These are phyloP conservation scores for Neoitamus cyanurus DNA, from an alignment of 2,888 invertebrate species.

Conservation along the genomic window DNA sequence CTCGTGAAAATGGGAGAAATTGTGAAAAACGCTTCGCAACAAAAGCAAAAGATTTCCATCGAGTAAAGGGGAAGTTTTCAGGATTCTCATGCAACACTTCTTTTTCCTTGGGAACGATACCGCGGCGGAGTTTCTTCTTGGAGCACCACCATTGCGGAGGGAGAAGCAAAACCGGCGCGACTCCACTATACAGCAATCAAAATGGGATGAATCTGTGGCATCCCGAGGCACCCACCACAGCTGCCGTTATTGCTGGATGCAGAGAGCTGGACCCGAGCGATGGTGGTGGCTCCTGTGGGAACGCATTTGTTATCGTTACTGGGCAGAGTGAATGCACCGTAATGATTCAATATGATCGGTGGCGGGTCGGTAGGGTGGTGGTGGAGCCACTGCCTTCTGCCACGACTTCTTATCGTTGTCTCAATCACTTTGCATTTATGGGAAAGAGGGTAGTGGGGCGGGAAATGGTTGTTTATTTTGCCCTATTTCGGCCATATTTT, in stretches of 20 bases:
- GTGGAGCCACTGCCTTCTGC: not conserved
- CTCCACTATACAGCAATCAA: not conserved
- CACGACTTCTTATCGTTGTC: not conserved
- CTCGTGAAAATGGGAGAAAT: not conserved
- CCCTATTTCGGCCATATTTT: conserved; percentile 3
- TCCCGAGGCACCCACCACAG: not conserved
- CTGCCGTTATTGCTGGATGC: not conserved
- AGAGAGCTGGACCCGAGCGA: not conserved
- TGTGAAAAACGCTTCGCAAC: conserved; percentile 12
- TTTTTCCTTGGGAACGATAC: not conserved
- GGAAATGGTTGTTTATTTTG: not conserved
- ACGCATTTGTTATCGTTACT: conserved; percentile 24
- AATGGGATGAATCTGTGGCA: not conserved
- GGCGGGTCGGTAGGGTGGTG: not conserved
- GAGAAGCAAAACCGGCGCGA: not conserved
- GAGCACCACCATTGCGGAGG: not conserved
- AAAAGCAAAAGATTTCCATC: not conserved
- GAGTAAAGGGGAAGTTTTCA: not conserved
- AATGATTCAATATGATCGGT: conserved; percentile 22
- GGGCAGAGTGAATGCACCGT: conserved; percentile 11
- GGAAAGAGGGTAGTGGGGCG: not conserved
- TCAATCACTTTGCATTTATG: conserved; percentile 6
- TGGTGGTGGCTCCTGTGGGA: not conserved
- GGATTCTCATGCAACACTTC: not conserved
- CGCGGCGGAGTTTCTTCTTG: not conserved